Conservation (phyloP, 1,140 invertebrate species). For the Papilio xuthus region DNA sequence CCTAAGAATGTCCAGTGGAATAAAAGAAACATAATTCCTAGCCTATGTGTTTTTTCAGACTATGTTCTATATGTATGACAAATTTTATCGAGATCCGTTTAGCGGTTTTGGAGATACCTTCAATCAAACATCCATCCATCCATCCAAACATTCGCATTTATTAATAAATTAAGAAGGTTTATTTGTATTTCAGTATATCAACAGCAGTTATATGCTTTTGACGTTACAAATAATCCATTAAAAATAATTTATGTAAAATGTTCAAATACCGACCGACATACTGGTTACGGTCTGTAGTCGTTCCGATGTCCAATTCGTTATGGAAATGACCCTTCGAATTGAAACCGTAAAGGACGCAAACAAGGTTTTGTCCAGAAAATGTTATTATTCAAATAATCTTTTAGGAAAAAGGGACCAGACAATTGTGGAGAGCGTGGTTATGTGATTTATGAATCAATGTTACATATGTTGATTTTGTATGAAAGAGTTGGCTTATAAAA, state of each 20-base stretch:
- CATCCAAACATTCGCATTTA: no score
- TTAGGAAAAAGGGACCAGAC: conserved; percentile 1
- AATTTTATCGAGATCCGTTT: no score
- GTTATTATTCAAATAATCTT: conserved; percentile 20
- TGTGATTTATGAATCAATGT: conserved; percentile 1
- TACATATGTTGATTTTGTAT: conserved; percentile 4
- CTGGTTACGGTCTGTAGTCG: not conserved
- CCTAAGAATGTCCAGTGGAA: no score
- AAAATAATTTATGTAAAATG: conserved; percentile 16
- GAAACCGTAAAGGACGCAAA: conserved; percentile 7
- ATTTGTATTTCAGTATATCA: no score
- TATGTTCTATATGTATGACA: no score
- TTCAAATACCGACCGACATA: not conserved
- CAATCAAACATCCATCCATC: no score
- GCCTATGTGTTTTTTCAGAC: no score
- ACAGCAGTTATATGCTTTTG: no score
- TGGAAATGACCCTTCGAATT: conserved; percentile 11
- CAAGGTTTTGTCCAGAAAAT: conserved; percentile 5
- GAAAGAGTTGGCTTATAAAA: not conserved
- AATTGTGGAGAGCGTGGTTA: not conserved
- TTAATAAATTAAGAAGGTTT: no score
- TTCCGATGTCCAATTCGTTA: not conserved
- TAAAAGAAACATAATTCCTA: no score
- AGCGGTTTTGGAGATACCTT: no score
- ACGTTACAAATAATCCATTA: no score